Percentiles rank a stretch among this genome's conserved stretches.
phyloP scores from a whole-genome alignment of 2,888 invertebrate species.

The Falcaria lacertinaria region DNA sequence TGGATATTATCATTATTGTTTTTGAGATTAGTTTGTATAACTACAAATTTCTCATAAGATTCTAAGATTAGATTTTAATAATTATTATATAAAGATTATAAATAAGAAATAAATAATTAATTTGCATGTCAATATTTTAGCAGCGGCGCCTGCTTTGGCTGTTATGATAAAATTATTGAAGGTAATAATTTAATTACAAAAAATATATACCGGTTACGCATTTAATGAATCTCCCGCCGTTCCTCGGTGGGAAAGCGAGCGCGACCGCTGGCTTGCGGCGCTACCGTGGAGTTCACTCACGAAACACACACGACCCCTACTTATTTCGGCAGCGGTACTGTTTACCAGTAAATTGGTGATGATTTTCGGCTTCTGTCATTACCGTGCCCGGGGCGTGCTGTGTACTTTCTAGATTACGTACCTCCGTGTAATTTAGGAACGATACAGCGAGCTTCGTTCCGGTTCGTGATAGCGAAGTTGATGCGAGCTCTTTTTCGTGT shows the following conservation, averaged over 20 bases:
- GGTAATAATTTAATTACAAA: neutral
- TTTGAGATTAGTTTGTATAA: no score
- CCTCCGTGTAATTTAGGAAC: constrained; percentile 29
- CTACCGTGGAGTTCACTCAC: constrained; percentile 72
- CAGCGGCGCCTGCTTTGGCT: neutral
- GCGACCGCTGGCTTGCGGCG: constrained; percentile 64
- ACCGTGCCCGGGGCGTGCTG: constrained; percentile 38
- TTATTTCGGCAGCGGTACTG: constrained; percentile 65
- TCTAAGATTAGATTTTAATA: no score
- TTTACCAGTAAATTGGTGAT: constrained; percentile 64
- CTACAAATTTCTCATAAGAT: no score
- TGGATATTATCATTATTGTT: no score
- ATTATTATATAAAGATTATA: no score
- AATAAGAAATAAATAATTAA: no score
- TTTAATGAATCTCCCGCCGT: neutral
- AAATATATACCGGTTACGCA: neutral
- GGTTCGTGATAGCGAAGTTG: neutral
- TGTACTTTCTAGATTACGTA: constrained; percentile 53
- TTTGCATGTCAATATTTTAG: no score
- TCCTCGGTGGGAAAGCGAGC: constrained; percentile 63
- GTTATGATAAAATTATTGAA: neutral
- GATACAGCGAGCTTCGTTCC: neutral
- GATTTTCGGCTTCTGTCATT: constrained; percentile 74
- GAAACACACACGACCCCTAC: constrained; percentile 54
- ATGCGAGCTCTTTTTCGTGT: no score